Percentiles rank a stretch among this genome's conserved stretches.
These are phyloP conservation scores for Mus spretus DNA, from an alignment of 2,797 vertebrate species.

Conservation along the genomic window DNA sequence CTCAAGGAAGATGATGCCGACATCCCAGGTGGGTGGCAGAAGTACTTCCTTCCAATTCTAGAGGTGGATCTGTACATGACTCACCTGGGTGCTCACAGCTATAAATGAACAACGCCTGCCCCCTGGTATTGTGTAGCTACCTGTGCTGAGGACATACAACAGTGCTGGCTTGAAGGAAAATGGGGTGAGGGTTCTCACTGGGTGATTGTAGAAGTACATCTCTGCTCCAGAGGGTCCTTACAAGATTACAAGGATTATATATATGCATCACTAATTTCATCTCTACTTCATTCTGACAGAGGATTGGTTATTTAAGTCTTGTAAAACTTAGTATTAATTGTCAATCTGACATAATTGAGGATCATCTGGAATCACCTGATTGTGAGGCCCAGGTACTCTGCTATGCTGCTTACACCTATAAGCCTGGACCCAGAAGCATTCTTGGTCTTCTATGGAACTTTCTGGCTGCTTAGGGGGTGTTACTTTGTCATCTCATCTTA, in stretches of 20 bases:
- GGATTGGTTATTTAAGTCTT: background rate
- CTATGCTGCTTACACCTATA: background rate
- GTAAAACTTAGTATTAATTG: background rate
- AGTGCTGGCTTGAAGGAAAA: background rate
- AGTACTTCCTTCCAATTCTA: background rate
- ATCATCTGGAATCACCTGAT: background rate
- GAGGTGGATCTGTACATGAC: background rate
- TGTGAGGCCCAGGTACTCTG: background rate
- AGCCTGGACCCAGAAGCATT: background rate
- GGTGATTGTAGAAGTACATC: background rate
- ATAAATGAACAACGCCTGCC: background rate
- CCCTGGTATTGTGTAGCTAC: background rate
- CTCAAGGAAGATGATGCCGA: background rate
- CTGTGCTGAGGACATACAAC: background rate
- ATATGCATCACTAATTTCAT: background rate
- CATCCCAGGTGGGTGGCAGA: background rate
- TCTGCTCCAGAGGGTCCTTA: background rate
- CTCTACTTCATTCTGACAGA: conserved; percentile 14
- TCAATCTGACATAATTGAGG: background rate
- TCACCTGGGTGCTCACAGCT: background rate
- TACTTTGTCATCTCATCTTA: background rate
- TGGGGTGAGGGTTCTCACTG: background rate
- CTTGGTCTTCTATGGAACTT: background rate
- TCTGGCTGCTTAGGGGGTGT: background rate
- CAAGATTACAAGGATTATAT: background rate